phyloP scores from a whole-genome alignment of 2,113 vertebrate genomes.

The Serranochromis macrocephalus region DNA sequence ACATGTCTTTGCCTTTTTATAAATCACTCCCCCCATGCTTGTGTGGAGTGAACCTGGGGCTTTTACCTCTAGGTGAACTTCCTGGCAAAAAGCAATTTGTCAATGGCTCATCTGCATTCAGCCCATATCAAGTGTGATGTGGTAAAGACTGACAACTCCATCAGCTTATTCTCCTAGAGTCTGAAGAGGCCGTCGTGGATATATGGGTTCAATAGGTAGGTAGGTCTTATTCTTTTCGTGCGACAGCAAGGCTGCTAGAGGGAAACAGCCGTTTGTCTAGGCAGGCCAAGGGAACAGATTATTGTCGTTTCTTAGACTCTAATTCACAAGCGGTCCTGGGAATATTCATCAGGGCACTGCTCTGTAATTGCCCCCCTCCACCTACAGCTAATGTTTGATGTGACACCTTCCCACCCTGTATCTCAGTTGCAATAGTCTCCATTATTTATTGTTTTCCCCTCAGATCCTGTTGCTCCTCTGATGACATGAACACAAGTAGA shows the following conservation, averaged over 20 bases:
- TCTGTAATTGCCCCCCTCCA: constrained; percentile 37
- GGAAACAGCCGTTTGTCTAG: neutral
- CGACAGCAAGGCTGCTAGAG: neutral
- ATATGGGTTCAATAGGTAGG: neutral
- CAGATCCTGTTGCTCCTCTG: neutral
- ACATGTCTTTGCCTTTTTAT: constrained; percentile 45
- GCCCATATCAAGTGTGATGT: constrained; percentile 20
- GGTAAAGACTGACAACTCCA: constrained; percentile 48
- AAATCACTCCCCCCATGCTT: constrained; percentile 37
- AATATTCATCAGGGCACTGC: constrained; percentile 25
- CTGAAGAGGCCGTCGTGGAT: neutral
- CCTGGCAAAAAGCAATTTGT: constrained; percentile 55
- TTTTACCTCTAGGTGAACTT: constrained; percentile 54
- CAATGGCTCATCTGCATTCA: constrained; percentile 63
- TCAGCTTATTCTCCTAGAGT: constrained; percentile 13
- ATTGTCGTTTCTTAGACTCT: neutral
- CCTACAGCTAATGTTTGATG: neutral
- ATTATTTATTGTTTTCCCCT: constrained; percentile 18
- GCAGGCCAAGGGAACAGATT: neutral
- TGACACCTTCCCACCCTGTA: constrained; percentile 8
- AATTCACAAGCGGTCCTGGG: neutral
- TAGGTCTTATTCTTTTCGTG: neutral
- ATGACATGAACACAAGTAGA: neutral
- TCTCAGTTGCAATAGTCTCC: neutral
- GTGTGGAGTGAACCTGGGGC: constrained; percentile 16